A percentile compares a stretch with the other conserved stretches of the same genome.
phyloP scores from a whole-genome alignment of 2,797 vertebrate genomes.

The Argya squamiceps region DNA sequence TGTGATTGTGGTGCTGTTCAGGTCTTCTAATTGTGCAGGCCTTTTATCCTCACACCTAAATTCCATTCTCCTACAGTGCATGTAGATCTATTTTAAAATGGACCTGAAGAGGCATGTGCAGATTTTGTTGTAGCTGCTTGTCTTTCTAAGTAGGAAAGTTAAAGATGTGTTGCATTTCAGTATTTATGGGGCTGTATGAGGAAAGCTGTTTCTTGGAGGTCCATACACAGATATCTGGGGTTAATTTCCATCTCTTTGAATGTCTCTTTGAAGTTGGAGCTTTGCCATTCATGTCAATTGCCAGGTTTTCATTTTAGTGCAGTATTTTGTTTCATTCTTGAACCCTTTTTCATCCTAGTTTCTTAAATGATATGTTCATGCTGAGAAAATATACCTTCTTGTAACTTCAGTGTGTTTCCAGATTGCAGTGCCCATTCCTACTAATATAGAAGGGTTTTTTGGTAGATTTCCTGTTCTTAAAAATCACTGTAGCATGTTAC shows the following conservation, averaged over 20 bases:
- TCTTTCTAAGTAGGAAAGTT: background rate
- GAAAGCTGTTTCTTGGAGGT: background rate
- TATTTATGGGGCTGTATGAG: background rate
- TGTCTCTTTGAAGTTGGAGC: background rate
- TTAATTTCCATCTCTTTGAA: background rate
- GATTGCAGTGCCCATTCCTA: background rate
- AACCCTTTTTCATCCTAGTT: background rate
- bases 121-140: background rate
- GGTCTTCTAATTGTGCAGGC: background rate
- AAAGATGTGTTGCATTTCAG: background rate
- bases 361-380: background rate
- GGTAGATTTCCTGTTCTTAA: background rate
- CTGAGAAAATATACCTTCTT: background rate
- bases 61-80: background rate
- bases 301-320: background rate
- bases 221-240: background rate
- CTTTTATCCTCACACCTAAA: background rate
- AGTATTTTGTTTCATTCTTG: background rate
- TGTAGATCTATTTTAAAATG: background rate
- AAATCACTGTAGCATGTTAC: background rate
- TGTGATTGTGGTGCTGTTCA: background rate
- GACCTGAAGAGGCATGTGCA: background rate
- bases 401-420: background rate
- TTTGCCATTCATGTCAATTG: background rate
- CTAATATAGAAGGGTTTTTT: background rate